Conservation (phyloP, 2,797 vertebrate genomes). For the Falco naumanni region DNA sequence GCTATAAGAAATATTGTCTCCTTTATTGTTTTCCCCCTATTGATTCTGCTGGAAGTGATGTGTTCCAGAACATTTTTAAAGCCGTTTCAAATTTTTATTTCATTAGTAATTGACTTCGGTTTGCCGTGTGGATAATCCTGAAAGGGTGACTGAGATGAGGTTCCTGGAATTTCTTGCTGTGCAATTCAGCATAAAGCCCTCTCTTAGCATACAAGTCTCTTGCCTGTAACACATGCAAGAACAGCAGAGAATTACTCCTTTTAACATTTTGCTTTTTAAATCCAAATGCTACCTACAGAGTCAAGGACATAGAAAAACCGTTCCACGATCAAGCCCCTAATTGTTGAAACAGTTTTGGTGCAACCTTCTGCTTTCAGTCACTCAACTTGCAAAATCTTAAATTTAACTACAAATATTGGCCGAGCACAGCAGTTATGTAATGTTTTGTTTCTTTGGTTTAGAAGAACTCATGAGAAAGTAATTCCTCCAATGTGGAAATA, state of each 20-base stretch:
- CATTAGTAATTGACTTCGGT: not conserved
- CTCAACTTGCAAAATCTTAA: not conserved
- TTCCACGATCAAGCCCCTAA: not conserved
- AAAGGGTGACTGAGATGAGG: not conserved
- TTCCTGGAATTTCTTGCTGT: not conserved
- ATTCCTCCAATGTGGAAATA: not conserved
- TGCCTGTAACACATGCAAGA: rapidly evolving
- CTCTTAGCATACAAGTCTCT: not conserved
- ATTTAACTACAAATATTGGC: not conserved
- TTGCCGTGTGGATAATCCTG: not conserved
- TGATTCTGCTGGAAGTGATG: not conserved
- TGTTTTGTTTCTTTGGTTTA: not conserved
- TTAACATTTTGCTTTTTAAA: not conserved
- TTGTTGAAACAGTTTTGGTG: not conserved
- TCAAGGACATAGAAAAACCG: rapidly evolving
- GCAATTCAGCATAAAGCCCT: not conserved
- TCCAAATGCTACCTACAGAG: too few species aligned
- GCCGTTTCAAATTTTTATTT: not conserved
- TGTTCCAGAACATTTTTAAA: not conserved
- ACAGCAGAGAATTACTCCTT: not conserved
- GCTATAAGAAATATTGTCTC: not conserved
- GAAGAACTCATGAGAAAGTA: not conserved
- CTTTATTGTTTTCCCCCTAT: not conserved
- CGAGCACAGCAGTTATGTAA: not conserved
- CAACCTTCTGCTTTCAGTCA: not conserved